These are phyloP conservation scores for Crax fasciolata DNA, from an alignment of 2,797 vertebrate species.

Conservation along the genomic window DNA sequence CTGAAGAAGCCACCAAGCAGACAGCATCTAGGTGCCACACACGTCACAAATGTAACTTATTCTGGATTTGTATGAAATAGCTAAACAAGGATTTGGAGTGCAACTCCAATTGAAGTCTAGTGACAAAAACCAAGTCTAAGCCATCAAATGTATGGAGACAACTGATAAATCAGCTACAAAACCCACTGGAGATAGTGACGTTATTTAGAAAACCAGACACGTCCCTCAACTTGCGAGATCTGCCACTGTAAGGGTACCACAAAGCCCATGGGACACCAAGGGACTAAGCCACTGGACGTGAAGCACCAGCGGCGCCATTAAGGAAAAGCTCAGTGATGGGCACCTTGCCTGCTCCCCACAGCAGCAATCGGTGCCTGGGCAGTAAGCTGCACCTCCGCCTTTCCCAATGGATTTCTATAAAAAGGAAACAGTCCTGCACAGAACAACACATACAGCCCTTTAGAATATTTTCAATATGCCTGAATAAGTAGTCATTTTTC, in stretches of 20 bases:
- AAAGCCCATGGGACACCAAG: not conserved
- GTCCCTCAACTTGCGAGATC: not conserved
- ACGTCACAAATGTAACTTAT: not conserved
- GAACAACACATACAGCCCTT: not conserved
- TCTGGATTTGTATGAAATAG: not conserved
- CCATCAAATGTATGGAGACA: not conserved
- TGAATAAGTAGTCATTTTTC: slow-evolving; percentile 4
- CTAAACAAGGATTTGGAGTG: not conserved
- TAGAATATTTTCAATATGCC: slow-evolving; percentile 3
- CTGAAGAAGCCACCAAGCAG: not conserved
- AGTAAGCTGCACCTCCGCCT: not conserved
- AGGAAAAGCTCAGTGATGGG: not conserved
- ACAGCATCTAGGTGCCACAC: not conserved
- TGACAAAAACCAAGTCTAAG: not conserved
- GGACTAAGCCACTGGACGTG: rapidly evolving
- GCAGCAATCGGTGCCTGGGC: not conserved
- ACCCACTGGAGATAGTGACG: not conserved
- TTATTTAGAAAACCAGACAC: not conserved
- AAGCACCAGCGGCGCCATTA: rapidly evolving
- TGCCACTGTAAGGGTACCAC: not conserved
- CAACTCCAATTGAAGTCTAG: not conserved
- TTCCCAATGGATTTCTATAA: not conserved
- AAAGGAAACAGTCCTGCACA: not conserved
- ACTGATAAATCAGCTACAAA: not conserved
- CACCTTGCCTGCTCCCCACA: not conserved